These are phyloP conservation scores for Stomatorhinus walkeri DNA, from an alignment of 2,797 vertebrate species.

Conservation along the genomic window DNA sequence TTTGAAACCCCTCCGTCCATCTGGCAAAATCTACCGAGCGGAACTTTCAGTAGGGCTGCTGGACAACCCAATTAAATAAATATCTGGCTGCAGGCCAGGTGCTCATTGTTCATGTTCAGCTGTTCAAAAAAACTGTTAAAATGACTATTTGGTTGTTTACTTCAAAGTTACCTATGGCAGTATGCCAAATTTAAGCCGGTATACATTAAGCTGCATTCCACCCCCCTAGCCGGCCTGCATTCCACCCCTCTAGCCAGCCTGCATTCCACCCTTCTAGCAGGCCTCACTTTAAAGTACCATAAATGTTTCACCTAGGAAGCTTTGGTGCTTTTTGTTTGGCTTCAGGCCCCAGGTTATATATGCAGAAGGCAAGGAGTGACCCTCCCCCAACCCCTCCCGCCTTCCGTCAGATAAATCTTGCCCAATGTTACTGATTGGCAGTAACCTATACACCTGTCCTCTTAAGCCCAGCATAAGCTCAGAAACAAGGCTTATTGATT, in stretches of 20 bases:
- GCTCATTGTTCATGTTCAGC: background rate
- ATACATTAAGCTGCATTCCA: background rate
- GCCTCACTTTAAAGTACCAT: background rate
- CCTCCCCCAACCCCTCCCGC: background rate
- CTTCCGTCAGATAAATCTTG: background rate
- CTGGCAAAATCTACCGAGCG: background rate
- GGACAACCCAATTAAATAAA: background rate
- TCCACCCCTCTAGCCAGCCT: background rate
- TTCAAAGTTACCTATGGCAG: background rate
- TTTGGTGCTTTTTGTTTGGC: background rate
- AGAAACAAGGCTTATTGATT: conserved; percentile 8
- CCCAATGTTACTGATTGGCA: background rate
- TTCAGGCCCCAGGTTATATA: background rate
- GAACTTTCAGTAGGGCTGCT: background rate
- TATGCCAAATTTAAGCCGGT: background rate
- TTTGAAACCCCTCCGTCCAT: background rate
- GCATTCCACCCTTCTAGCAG: background rate
- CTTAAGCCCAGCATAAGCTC: background rate
- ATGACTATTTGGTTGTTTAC: background rate
- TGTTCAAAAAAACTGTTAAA: background rate
- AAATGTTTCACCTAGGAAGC: background rate
- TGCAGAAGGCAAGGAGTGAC: background rate
- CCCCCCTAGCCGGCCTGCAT: background rate
- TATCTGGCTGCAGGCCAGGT: background rate
- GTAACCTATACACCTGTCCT: conserved; percentile 12